Evolutionary conservation across 2,888 invertebrate species (phyloP), one percentile per base, ranked within the genome.

Genomic region (Beris morrisii): DNA sequence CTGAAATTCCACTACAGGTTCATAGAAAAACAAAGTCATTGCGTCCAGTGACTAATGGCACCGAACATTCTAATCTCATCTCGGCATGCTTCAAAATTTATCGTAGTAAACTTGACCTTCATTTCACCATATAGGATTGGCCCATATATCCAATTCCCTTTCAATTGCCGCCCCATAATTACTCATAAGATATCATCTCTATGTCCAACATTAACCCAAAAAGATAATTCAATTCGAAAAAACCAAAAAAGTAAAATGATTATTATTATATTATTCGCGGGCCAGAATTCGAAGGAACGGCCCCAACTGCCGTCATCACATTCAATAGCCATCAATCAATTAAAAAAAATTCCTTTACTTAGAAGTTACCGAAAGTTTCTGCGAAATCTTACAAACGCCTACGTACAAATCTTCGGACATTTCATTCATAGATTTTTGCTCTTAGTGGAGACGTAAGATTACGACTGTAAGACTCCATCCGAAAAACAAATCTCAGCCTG

Each of bases 251-350:
- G 7, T 38, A 38, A 38, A 38, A 38, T 38, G 9, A 38, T 59
- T 59, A 57, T 59, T 59, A 48, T 59, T 59, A 46, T 59, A 22
- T 22, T 30, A 59, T 31, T 48, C 30, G 6, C 31, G 31, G 48
- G 22, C 50, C 61, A 38, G 43, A 15, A 46, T 38, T 22, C 32
- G 13, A 43, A 61, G 28, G 31, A 30, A 31, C 43, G 38, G 38
- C 31, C 15, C 31, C 46, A 59, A 59, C 38, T 61, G 32, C 50
- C 61, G 50, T 52, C 38, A 52, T 15, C 22, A 28, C 7, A 50
- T 61, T n/a, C 61, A 50, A 22, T 15, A 43, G 38, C 50, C 32
- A 61, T 61, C 50, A 61, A 61, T 61, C 61, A 61, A 61, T 38
- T 3, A 38, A 38, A 38, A 38, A 38, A 7, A 38, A 7, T 3